Percentiles rank a stretch among this genome's conserved stretches.
Evolutionary conservation across 2,113 vertebrate species (phyloP).

Genomic region (Ciconia maguari): DNA sequence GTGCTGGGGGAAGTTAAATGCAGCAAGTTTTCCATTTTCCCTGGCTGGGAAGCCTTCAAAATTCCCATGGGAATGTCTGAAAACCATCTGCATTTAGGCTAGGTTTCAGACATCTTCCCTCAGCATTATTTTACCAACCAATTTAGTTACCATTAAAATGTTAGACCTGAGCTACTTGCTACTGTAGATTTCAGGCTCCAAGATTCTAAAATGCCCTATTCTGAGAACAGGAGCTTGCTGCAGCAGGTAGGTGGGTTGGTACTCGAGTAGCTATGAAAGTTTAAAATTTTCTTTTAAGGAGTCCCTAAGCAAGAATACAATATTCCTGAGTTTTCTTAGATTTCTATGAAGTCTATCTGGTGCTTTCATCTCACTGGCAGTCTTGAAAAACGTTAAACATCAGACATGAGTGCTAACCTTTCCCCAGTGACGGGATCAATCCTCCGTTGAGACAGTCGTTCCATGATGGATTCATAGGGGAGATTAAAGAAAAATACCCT

Average conservation of each 20-base stretch:
- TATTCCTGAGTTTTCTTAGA: neutral
- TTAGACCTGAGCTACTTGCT: neutral
- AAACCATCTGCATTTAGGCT: slow-evolving; percentile 8
- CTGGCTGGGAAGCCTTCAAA: neutral
- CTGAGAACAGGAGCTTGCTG: neutral
- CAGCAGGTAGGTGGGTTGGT: neutral
- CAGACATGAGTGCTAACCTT: slow-evolving; percentile 73
- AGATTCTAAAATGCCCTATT: neutral
- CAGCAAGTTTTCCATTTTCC: slow-evolving; percentile 4
- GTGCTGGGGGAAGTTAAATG: neutral
- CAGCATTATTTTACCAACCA: neutral
- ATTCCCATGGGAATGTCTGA: neutral
- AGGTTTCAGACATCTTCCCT: neutral
- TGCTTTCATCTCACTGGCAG: slow-evolving; percentile 52
- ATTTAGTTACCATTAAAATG: neutral
- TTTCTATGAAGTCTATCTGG: neutral
- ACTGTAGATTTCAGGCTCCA: neutral
- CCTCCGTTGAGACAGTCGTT: slow-evolving; percentile 82
- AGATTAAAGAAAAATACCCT: slow-evolving; percentile 91
- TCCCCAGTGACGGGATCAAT: slow-evolving; percentile 85
- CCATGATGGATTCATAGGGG: slow-evolving; percentile 79
- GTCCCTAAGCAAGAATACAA: slow-evolving; percentile 1
- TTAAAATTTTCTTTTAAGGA: slow-evolving; percentile 36
- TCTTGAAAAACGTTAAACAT: neutral
- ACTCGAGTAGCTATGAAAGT: neutral